These are phyloP conservation scores for Acleris laterana DNA, from an alignment of 2,888 invertebrate genomes.

Conservation along the genomic window DNA sequence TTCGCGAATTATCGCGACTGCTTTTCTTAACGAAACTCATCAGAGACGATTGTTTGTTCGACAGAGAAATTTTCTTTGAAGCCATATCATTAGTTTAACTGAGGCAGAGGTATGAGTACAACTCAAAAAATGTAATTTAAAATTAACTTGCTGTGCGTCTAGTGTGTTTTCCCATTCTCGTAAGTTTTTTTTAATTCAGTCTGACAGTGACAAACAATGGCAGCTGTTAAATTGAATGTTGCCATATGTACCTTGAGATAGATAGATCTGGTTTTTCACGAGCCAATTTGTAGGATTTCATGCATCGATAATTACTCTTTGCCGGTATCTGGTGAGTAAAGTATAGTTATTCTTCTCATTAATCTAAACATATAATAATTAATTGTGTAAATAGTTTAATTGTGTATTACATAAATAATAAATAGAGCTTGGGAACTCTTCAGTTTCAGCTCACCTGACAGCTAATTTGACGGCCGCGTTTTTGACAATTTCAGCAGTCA, in stretches of 20 bases:
- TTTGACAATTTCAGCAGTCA: neutral
- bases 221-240: conserved; percentile 6
- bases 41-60: conserved; percentile 57
- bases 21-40: conserved; percentile 61
- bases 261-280: too few species aligned
- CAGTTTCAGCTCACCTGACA: neutral
- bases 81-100: conserved; percentile 44
- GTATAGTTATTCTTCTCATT: too few species aligned
- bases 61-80: conserved; percentile 44
- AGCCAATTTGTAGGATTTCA: too few species aligned
- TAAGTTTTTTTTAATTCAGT: too few species aligned
- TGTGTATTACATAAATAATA: too few species aligned
- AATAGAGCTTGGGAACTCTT: too few species aligned
- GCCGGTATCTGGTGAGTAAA: too few species aligned
- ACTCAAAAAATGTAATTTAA: neutral
- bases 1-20: conserved; percentile 45
- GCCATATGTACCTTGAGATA: neutral
- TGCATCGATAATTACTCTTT: too few species aligned
- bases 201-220: conserved; percentile 4
- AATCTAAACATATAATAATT: too few species aligned
- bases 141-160: neutral
- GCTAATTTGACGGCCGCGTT: conserved; percentile 12
- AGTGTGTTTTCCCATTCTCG: conserved; percentile 3
- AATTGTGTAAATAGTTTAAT: too few species aligned
- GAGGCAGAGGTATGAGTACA: neutral